A percentile compares a stretch with the other conserved stretches of the same genome.
Conservation (phyloP, 2,113 vertebrate genomes). For the Larimichthys crocea region DNA sequence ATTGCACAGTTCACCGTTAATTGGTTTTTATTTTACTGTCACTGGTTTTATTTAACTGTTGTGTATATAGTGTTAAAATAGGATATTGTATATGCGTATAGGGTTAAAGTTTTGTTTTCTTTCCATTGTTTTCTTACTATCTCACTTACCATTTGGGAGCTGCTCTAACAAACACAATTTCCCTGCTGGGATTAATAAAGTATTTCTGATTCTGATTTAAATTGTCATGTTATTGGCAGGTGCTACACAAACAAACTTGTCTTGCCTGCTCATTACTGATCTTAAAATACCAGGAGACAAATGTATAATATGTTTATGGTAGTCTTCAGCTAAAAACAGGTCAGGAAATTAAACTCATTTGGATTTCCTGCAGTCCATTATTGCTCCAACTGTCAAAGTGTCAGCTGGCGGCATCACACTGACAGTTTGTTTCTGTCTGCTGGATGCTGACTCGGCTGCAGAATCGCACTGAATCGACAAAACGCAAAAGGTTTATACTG, state of each 20-base stretch:
- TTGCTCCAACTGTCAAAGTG: not conserved
- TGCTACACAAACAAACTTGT: not conserved
- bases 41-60: too few relatives aligned
- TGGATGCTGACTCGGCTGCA: slow-evolving; percentile 8
- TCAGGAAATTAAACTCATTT: not conserved
- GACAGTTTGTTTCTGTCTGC: not conserved
- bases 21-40: too few relatives aligned
- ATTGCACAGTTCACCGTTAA: too few relatives aligned
- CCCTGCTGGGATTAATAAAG: too few relatives aligned
- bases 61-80: too few relatives aligned
- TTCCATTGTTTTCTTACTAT: too few relatives aligned
- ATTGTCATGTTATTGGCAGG: not conserved
- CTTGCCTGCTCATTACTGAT: not conserved
- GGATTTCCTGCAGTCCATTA: not conserved
- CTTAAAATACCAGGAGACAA: too few relatives aligned
- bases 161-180: too few relatives aligned
- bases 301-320: too few relatives aligned
- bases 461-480: not conserved
- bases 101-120: too few relatives aligned
- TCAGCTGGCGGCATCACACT: slow-evolving; percentile 2
- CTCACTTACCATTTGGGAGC: too few relatives aligned
- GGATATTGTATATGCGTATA: too few relatives aligned
- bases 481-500: not conserved
- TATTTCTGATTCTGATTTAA: not conserved
- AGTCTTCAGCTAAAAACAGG: not conserved